A percentile compares a stretch with the other conserved stretches of the same genome.
These are phyloP conservation scores for Contarinia nasturtii DNA, from an alignment of 1,140 invertebrate species.

Conservation along the genomic window DNA sequence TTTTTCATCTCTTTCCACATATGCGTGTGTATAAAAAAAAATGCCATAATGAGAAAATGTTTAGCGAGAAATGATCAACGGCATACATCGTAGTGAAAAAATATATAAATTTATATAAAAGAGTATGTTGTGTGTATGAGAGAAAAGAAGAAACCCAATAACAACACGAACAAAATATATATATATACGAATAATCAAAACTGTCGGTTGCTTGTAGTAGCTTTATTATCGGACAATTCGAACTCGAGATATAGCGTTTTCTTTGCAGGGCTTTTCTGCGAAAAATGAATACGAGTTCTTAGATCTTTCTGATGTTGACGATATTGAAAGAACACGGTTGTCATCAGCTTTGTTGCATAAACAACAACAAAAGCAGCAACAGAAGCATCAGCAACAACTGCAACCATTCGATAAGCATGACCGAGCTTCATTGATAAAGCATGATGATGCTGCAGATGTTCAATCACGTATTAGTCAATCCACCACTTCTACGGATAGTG, in stretches of 20 bases:
- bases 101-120: too few species aligned
- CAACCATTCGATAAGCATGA: background rate
- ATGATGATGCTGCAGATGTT: background rate
- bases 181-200: background rate
- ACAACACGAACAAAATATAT: background rate
- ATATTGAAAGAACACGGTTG: constrained; percentile 1
- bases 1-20: too few species aligned
- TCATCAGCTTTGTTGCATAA: background rate
- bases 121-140: background rate
- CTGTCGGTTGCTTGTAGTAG: background rate
- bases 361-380: background rate
- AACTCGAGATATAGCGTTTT: background rate
- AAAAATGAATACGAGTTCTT: constrained; percentile 1
- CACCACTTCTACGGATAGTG: too few species aligned
- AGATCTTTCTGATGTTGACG: constrained; percentile 1
- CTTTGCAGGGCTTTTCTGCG: too few species aligned
- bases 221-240: background rate
- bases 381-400: background rate
- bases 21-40: too few species aligned
- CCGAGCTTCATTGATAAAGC: background rate
- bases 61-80: too few species aligned
- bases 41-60: too few species aligned
- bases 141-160: background rate
- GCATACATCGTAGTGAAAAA: too few species aligned
- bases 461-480: too few species aligned